A percentile compares a stretch with the other conserved stretches of the same genome.
phyloP scores from a whole-genome alignment of 2,888 invertebrate species.

The Rhagonycha fulva region DNA sequence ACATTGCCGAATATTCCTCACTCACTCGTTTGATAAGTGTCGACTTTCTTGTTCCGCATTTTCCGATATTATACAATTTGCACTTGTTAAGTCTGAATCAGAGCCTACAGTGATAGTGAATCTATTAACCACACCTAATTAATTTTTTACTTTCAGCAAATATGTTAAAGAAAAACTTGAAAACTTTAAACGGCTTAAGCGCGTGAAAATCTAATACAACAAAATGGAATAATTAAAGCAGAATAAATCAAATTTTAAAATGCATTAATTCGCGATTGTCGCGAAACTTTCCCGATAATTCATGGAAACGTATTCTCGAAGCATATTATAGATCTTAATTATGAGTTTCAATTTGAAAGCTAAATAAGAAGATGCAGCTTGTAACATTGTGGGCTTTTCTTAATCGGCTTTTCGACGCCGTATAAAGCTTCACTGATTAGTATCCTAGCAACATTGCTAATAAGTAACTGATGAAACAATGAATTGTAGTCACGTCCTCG shows the following conservation, averaged over 20 bases:
- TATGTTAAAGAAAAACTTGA: not conserved
- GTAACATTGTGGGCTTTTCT: slow-evolving; percentile 17
- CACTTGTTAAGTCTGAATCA: no score
- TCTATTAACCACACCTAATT: no score
- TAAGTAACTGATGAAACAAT: slow-evolving; percentile 30
- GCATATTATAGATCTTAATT: slow-evolving; percentile 22
- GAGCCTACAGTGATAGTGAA: no score
- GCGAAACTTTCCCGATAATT: not conserved
- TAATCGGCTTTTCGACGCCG: slow-evolving; percentile 32
- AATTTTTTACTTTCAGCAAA: no score
- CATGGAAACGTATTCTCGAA: not conserved
- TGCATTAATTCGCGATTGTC: not conserved
- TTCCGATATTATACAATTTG: no score
- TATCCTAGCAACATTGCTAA: slow-evolving; percentile 33
- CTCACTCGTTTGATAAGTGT: no score
- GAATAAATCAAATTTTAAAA: not conserved
- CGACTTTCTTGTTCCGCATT: no score
- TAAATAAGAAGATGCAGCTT: slow-evolving; percentile 13
- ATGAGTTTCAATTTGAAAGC: slow-evolving; percentile 20
- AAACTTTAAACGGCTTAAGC: not conserved
- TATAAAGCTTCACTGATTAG: slow-evolving; percentile 28
- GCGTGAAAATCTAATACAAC: not conserved
- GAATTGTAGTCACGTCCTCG: slow-evolving; percentile 32
- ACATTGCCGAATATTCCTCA: no score
- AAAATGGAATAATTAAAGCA: not conserved